Evolutionary conservation across 2,888 invertebrate genomes (phyloP).

Genomic region (Cosmia pyralina): DNA sequence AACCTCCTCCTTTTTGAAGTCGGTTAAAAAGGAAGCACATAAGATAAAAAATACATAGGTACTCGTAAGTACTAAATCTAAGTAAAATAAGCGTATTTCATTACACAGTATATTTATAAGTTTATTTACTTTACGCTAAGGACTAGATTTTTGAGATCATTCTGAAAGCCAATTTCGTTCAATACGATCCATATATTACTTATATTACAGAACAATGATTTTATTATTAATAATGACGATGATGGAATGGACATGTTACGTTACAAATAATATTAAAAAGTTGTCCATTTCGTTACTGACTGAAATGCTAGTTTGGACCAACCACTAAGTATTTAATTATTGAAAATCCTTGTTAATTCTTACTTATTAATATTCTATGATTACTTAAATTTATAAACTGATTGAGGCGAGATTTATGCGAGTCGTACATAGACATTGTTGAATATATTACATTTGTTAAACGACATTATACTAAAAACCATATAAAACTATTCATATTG

Average conservation of each 20-base stretch:
- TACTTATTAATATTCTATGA: constrained; percentile 2
- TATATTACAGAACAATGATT: constrained; percentile 25
- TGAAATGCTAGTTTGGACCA: not conserved
- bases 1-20: too few species aligned
- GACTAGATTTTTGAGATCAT: constrained; percentile 82
- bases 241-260: constrained; percentile 11
- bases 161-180: constrained; percentile 78
- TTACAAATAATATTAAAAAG: not conserved
- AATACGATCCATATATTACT: constrained; percentile 36
- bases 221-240: constrained; percentile 40
- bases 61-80: constrained; percentile 14
- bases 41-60: not conserved
- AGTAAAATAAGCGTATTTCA: constrained; percentile 36
- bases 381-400: constrained; percentile 13
- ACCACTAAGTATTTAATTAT: constrained; percentile 6
- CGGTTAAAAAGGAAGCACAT: constrained; percentile 14
- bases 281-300: not conserved
- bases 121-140: constrained; percentile 43
- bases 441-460: constrained; percentile 35
- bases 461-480: constrained; percentile 53
- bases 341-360: constrained; percentile 23
- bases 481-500: constrained; percentile 80
- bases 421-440: constrained; percentile 11
- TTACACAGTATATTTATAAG: constrained; percentile 27
- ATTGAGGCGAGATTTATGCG: constrained; percentile 20